Evolutionary conservation across 1,140 invertebrate species (phyloP).

Genomic region (Caerostris darwini): DNA sequence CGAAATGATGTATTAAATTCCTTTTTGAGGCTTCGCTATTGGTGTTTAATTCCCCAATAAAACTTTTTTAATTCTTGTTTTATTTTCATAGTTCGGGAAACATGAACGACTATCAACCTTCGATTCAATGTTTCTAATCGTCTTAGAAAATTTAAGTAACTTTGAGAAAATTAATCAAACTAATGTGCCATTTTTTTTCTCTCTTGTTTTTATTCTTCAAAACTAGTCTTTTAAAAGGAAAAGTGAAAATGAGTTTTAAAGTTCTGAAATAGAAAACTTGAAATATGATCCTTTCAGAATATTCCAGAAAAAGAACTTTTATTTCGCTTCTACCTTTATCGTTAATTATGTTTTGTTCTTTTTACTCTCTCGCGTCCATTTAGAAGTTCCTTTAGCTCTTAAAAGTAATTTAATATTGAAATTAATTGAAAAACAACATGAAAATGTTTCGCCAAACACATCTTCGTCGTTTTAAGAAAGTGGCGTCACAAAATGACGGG

Average conservation of each 20-base stretch:
- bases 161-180: constrained; percentile 31
- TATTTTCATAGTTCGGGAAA: not conserved
- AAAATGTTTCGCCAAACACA: constrained; percentile 8
- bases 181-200: constrained; percentile 16
- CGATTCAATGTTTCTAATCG: not conserved
- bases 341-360: not conserved
- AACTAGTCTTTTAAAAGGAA: not conserved
- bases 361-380: not conserved
- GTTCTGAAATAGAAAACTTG: constrained; percentile 9
- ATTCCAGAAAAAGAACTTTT: not conserved
- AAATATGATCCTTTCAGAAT: constrained; percentile 23
- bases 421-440: constrained; percentile 19
- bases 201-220: not conserved
- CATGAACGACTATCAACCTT: not conserved
- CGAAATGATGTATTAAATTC: constrained; percentile 38
- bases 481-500: not conserved
- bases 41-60: constrained; percentile 32
- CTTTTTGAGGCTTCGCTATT: not conserved
- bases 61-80: constrained; percentile 4
- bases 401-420: constrained; percentile 46
- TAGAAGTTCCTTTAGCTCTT: constrained; percentile 38
- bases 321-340: not conserved
- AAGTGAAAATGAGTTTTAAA: not conserved
- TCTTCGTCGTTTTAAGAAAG: not conserved
- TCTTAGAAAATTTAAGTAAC: constrained; percentile 23